Evolutionary conservation across 1,140 invertebrate genomes (phyloP), one percentile per base, ranked within the genome.

Genomic region (Scaptomyza pallida): DNA sequence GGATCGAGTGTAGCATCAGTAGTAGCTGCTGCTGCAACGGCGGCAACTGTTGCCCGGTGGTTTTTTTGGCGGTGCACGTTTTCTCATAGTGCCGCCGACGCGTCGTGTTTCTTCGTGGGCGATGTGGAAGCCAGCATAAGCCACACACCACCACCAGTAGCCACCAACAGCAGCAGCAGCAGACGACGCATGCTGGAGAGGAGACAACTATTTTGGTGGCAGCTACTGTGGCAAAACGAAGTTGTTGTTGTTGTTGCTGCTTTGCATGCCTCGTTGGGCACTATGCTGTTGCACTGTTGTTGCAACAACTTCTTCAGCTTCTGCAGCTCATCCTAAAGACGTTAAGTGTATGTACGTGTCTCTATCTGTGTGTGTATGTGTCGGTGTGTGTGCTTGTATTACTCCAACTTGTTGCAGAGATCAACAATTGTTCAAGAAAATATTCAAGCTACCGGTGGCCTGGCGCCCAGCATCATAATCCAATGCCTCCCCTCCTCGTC

Each of bases 131-230:
- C 68, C 61, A 71, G 13, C 37, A 13, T 13, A 26, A 26, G 56
- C 44, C 12, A 13, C 45, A 48, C 19, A 41, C 43, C 56, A 64
- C 55, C 26, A 30, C 26, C 26, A 26, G n/a, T n/a, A n/a, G n/a
- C n/a, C n/a, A n/a, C n/a, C n/a, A n/a, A n/a, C n/a, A n/a, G n/a
- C n/a, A n/a, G n/a, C n/a, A n/a, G n/a, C n/a, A n/a, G n/a, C 2
- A 26, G 23, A 23, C 21, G 21, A n/a, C 21, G 5, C 23, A 26
- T 26, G 23, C 23, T 26, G 23, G 23, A 30, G 26, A 30, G 26
- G 26, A 30, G 26, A 83, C 76, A 83, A 85, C 76, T 85, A 85
- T 85, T 85, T 85, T 86, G 81, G 81, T 86, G 81, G 81, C 81
- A 77, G 81, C 81, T 85, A 85, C 81, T 85, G 81, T 85, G 80